Base-by-base conservation (phyloP, 1,140 invertebrate genomes). In the Caerostris darwini region DNA sequence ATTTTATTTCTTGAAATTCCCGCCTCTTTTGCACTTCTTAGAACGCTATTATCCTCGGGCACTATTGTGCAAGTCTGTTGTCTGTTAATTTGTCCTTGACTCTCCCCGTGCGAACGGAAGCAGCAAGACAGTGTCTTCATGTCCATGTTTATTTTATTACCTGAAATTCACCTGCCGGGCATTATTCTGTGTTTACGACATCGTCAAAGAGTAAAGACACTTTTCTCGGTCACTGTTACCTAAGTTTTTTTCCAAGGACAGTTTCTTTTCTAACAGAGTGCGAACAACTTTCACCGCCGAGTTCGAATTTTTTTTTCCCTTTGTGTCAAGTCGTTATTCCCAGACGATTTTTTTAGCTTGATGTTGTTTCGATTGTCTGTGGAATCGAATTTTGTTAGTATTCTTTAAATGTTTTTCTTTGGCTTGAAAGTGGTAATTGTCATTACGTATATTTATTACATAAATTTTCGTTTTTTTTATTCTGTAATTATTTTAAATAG, bases 171-270 rank as follows among this genome's bases (percentile, higher is more conserved):
- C 71, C 71, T 34, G 8, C 71, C 53, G 71, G 34, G 71, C 19
- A 50, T 77, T 77, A 77, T 77, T 77, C 34, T 50, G 71, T 77
- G 71, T 77, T 77, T 77, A 77, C 71, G 71, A 77, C 71, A 53
- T 77, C 71, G 34, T 53, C 53, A 77, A 53, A 14, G 71, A 77
- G 71, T 77, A 4, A 53, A 77, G 71, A 77, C 71, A 77, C 53
- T 77, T 77, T 77, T 77, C 19, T 77, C 71, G 71, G 71, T 77
- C 71, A 77, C 7, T 77, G 71, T 77, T 77, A 77, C 71, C 71
- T 77, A 77, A 77, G 71, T 50, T 34, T 34, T n/a, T 64, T 10
- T 17, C 50, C 71, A 77, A 77, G 71, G 71, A 77, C 71, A 77
- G 8, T 77, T 77, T 77, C 71, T 77, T 77, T 77, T 77, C 71